Base-by-base conservation (phyloP, 1,140 invertebrate genomes). In the Drosophila mayri region DNA sequence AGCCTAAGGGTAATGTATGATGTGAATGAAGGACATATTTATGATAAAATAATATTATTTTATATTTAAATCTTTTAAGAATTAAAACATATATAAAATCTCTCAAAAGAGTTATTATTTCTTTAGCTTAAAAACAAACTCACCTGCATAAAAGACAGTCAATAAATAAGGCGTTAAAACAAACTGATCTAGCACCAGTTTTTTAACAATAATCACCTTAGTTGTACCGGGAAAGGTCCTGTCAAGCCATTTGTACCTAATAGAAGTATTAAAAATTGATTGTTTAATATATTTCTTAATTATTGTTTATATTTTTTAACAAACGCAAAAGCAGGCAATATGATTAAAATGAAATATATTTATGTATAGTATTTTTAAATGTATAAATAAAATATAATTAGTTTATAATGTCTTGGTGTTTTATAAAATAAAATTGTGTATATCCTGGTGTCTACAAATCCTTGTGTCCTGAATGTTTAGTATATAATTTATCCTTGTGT, bases 221-320 rank as follows among this genome's bases (percentile, higher is more conserved):
- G 95, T 88, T 1, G 94, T 96, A 4, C 96, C 96, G 1, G 94
- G 94, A 80, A 95, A 95, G 58, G 94, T 94, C 43, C 93, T 93
- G 90, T 98, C 97, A 58, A 98, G 82, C 94, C 95, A 96, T 93
- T 95, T 95, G 88, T 97, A 98, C 96, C 97, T 97, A 79, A 5
- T 60, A 70, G 46, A 8, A 28, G 4, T 1, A 4, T 16, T 35
- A 4, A 25, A 22, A 12, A 41, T 14, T 20, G 16, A 38, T 1
- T 18, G 0, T 25, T 38, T 28, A 11, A 30, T 20, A 10, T 7
- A 7, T n/a, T 43, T 1, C 0, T n/a, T 22, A 8, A 12, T 20
- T n/a, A 16, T 30, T 8, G 10, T 1, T 28, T n/a, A 12, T 16
- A 49, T 12, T 16, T 35, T 59, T 12, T 11, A 11, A 40, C 28